These are phyloP conservation scores for Pachyramphus minor DNA, from an alignment of 2,113 vertebrate genomes.

Conservation along the genomic window DNA sequence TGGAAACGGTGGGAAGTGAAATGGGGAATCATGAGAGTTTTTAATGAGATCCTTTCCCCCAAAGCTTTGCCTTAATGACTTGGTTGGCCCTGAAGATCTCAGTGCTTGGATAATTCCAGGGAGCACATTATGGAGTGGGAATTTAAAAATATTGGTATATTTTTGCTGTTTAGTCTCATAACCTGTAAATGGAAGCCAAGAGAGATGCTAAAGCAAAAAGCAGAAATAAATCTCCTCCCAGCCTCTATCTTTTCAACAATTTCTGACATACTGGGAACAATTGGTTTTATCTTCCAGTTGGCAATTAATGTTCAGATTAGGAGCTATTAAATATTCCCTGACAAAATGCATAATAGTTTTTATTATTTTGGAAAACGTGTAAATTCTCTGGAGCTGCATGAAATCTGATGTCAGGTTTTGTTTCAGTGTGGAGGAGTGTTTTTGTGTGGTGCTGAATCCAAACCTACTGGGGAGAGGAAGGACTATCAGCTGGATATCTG, in stretches of 20 bases:
- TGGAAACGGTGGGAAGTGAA: not conserved
- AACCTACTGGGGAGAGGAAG: not conserved
- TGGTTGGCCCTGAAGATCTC: not conserved
- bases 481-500: not conserved
- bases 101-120: not conserved
- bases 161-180: not conserved
- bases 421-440: not conserved
- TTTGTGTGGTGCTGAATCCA: not conserved
- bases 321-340: not conserved
- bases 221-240: not conserved
- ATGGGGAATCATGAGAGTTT: not conserved
- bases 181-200: not conserved
- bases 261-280: not conserved
- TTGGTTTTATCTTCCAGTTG: not conserved
- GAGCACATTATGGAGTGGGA: not conserved
- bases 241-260: not conserved
- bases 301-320: not conserved
- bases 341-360: not conserved
- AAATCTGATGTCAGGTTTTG: not conserved
- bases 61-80: not conserved
- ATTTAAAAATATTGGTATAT: not conserved
- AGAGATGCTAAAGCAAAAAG: not conserved
- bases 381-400: not conserved
- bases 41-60: slow-evolving; percentile 1
- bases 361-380: not conserved